Conservation (phyloP, 2,797 vertebrate species). For the Lepus oiostolus region DNA sequence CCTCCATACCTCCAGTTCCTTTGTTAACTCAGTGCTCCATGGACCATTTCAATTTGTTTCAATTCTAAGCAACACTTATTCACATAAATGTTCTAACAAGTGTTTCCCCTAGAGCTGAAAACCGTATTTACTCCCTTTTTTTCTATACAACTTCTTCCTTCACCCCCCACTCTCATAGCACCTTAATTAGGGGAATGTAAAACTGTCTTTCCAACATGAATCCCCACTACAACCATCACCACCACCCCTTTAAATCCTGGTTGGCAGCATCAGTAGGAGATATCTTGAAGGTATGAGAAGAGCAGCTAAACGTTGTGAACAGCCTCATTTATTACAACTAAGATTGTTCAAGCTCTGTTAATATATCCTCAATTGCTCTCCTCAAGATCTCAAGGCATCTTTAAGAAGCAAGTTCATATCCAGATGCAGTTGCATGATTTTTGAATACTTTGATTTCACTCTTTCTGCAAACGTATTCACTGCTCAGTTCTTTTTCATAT, state of each 20-base stretch:
- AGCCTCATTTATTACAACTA: not conserved
- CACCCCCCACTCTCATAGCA: not conserved
- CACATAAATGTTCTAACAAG: not conserved
- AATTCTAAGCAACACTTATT: conserved; percentile 33
- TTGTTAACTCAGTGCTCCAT: not conserved
- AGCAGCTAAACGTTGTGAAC: not conserved
- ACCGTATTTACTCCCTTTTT: not conserved
- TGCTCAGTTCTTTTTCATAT: not conserved
- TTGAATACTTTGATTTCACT: not conserved
- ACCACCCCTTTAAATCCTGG: not conserved
- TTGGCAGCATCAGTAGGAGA: not conserved
- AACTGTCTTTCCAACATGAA: not conserved
- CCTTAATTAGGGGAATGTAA: conserved; percentile 16
- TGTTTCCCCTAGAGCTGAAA: not conserved
- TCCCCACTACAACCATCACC: not conserved
- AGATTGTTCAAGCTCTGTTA: not conserved
- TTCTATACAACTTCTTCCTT: not conserved
- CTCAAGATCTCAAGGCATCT: not conserved
- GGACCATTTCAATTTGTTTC: not conserved
- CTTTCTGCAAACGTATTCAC: not conserved
- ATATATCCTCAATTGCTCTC: not conserved
- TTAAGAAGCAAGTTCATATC: not conserved
- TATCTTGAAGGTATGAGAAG: not conserved
- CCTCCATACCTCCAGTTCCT: not conserved
- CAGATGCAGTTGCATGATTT: not conserved